Percentiles rank a stretch among this genome's conserved stretches.
These are phyloP conservation scores for Onychostruthus taczanowskii DNA, from an alignment of 2,113 vertebrate species.

Conservation along the genomic window DNA sequence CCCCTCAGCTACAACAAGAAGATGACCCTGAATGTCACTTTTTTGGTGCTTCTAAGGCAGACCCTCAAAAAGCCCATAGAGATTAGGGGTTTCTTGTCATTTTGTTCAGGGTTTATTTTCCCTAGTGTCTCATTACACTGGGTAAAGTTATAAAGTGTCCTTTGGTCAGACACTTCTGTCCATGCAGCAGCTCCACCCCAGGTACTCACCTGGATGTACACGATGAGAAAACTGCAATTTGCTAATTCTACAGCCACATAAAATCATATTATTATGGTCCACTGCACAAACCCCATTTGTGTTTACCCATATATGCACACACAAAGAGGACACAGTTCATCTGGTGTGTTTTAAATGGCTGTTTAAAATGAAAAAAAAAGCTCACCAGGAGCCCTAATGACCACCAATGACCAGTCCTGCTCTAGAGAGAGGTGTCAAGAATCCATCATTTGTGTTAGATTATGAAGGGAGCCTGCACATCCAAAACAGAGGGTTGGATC, in stretches of 20 bases:
- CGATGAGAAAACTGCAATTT: not conserved
- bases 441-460: not conserved
- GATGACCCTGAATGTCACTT: not conserved
- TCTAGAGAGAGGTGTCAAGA: not conserved
- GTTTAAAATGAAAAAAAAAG: not conserved
- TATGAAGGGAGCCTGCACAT: not conserved
- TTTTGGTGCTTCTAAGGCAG: not conserved
- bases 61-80: not conserved
- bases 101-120: not conserved
- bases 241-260: not conserved
- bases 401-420: not conserved
- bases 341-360: not conserved
- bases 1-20: not conserved
- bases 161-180: rapidly evolving
- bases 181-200: not conserved
- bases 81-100: not conserved
- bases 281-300: rapidly evolving
- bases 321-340: not conserved
- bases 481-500: not conserved
- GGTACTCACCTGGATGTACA: rapidly evolving
- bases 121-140: not conserved
- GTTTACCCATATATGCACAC: not conserved
- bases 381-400: not conserved
- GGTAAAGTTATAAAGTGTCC: rapidly evolving
- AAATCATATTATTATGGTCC: not conserved